Base-by-base conservation (phyloP, 2,113 vertebrate species). In the Crotophaga sulcirostris region DNA sequence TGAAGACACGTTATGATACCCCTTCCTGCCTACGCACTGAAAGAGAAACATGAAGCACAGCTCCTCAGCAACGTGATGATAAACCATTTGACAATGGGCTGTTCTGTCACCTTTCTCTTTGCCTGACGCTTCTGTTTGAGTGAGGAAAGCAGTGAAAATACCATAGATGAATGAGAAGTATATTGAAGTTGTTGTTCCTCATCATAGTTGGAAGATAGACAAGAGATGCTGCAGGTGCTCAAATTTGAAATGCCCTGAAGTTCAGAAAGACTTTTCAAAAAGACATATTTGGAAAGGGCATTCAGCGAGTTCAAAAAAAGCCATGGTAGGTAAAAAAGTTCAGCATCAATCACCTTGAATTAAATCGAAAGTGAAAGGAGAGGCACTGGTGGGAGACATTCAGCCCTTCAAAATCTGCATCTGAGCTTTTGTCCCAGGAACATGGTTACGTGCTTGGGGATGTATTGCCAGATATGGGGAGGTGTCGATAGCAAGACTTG, bases 271-370 rank as follows among this genome's bases (percentile, higher is more conserved):
- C 79, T 96, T 78, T 84, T 87, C 16, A 40, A 52, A 72, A 60
- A 89, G 82, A 38, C 11, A 0, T 34, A 7, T 68, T 82, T 88
- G 77, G 79, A 90, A 86, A 90, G 76, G 77, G 54, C 85, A 72
- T 84, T 59, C 56, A 70, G 85, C 70, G 72, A 75, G 80, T 75
- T 94, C 34, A 87, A 33, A 64, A 63, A 74, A 63, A 95, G 68
- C 29, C 69, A 28, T 0, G 0, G 51, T 5, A 81, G 83, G 80
- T 90, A 87, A 60, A 73, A 56, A 58, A 91, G 88, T 89, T 96
- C 92, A 94, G 69, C 88, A 62, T 68, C 93, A 72, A 75, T 96
- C 86, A 82, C 64, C 86, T n/a, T 49, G 36, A 49, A 89, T 97
- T 70, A 82, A 84, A 87, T 79, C 40, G 62, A 55, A 54, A 87